Evolutionary conservation across 2,797 vertebrate genomes (phyloP).

Genomic region (Brotula barbata): DNA sequence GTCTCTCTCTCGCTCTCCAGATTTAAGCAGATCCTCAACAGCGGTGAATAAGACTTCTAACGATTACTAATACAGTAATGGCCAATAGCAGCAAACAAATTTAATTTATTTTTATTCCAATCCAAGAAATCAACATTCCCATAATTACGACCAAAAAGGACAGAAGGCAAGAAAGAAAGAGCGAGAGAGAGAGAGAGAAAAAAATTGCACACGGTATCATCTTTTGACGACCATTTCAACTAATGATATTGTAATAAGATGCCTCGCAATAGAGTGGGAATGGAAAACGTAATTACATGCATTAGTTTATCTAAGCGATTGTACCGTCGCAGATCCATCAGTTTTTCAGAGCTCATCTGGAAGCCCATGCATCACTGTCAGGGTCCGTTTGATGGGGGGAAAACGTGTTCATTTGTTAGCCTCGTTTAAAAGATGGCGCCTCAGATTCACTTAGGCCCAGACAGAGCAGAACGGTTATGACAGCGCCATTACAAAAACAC

Average conservation of each 20-base stretch:
- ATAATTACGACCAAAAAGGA: constrained; percentile 79
- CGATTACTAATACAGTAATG: constrained; percentile 82
- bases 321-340: constrained; percentile 99
- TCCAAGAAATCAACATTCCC: constrained; percentile 91
- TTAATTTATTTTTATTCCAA: constrained; percentile 88
- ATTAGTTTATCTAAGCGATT: constrained; percentile 99
- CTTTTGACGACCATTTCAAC: constrained; percentile 85
- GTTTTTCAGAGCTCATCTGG: constrained; percentile 98
- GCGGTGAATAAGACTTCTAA: constrained; percentile 69
- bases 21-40: constrained; percentile 13
- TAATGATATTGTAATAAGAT: constrained; percentile 99
- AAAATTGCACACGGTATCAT: constrained; percentile 87
- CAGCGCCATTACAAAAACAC: constrained; percentile 79
- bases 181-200: constrained; percentile 21
- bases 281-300: constrained; percentile 99
- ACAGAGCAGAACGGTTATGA: constrained; percentile 80
- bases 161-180: constrained; percentile 35
- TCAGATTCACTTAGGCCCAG: constrained; percentile 79
- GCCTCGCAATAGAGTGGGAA: constrained; percentile 94
- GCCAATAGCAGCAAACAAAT: constrained; percentile 86
- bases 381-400: constrained; percentile 80
- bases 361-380: constrained; percentile 99
- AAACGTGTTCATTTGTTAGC: constrained; percentile 83
- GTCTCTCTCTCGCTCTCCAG: no score
- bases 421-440: constrained; percentile 80